phyloP scores from a whole-genome alignment of 2,113 vertebrate genomes.

The Telmatochromis brachygnathus region DNA sequence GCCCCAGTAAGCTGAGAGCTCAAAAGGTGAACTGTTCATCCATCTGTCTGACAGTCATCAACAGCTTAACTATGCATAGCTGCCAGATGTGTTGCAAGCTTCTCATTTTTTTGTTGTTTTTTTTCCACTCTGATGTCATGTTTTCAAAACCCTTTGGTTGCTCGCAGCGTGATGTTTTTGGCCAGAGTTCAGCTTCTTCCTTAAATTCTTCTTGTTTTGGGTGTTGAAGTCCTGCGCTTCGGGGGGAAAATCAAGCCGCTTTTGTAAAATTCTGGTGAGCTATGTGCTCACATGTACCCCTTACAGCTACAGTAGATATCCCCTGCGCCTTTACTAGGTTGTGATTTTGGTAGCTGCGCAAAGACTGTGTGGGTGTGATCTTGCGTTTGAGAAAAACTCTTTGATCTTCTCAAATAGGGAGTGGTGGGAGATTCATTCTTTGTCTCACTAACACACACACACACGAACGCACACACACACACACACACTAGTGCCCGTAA shows the following conservation, averaged over 20 bases:
- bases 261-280: not conserved
- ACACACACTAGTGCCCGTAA: not conserved
- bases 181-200: constrained; percentile 11
- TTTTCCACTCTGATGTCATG: constrained; percentile 40
- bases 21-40: constrained; percentile 46
- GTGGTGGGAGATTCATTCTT: constrained; percentile 30
- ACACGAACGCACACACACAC: not conserved
- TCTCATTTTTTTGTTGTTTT: not conserved
- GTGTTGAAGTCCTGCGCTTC: not conserved
- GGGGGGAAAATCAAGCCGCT: not conserved
- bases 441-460: not conserved
- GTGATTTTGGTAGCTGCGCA: constrained; percentile 2
- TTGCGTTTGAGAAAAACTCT: constrained; percentile 12
- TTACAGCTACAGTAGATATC: not conserved
- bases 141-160: constrained; percentile 33
- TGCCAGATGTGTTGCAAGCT: constrained; percentile 61
- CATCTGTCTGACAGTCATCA: constrained; percentile 50
- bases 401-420: constrained; percentile 43
- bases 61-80: constrained; percentile 28
- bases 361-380: constrained; percentile 21
- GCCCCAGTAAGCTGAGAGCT: constrained; percentile 18
- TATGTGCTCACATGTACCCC: not conserved
- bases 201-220: constrained; percentile 1
- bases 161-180: constrained; percentile 42
- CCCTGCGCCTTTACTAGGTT: not conserved